Conservation (phyloP, 2,797 vertebrate genomes). For the Oryzias dopingdopingensis region DNA sequence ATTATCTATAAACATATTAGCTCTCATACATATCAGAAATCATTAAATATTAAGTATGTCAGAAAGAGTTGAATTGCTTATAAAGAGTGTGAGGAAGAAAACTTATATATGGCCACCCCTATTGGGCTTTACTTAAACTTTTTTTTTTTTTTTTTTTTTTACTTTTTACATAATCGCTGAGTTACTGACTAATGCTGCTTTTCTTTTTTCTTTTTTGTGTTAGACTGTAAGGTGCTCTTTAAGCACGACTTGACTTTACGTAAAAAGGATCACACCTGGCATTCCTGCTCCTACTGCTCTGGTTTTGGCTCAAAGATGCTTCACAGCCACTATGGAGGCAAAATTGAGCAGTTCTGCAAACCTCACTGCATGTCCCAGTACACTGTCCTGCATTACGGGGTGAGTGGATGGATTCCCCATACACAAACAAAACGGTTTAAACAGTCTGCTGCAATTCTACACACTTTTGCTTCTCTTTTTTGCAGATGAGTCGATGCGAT, state of each 20-base stretch:
- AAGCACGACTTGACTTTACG: constrained; percentile 84
- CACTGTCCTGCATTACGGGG: constrained; percentile 91
- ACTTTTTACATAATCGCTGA: background rate
- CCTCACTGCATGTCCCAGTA: constrained; percentile 97
- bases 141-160: background rate
- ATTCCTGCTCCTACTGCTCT: constrained; percentile 90
- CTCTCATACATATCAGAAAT: too few relatives aligned
- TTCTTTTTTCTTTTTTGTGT: background rate
- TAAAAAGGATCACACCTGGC: constrained; percentile 83
- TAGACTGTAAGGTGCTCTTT: constrained; percentile 91
- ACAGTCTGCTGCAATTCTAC: background rate
- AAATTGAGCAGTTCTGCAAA: constrained; percentile 92
- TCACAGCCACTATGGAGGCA: constrained; percentile 90
- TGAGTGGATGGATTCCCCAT: constrained; percentile 24
- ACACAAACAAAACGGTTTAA: background rate
- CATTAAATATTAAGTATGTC: too few relatives aligned
- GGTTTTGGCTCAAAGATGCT: constrained; percentile 85
- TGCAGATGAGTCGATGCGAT: constrained; percentile 94
- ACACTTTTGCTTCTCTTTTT: background rate
- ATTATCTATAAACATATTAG: too few relatives aligned
- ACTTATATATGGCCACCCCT: too few relatives aligned
- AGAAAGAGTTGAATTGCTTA: too few relatives aligned
- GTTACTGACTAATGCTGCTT: background rate
- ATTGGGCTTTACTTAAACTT: too few relatives aligned
- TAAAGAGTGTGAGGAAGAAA: too few relatives aligned